Evolutionary conservation across 1,140 invertebrate genomes (phyloP).

Genomic region (Orius laevigatus): DNA sequence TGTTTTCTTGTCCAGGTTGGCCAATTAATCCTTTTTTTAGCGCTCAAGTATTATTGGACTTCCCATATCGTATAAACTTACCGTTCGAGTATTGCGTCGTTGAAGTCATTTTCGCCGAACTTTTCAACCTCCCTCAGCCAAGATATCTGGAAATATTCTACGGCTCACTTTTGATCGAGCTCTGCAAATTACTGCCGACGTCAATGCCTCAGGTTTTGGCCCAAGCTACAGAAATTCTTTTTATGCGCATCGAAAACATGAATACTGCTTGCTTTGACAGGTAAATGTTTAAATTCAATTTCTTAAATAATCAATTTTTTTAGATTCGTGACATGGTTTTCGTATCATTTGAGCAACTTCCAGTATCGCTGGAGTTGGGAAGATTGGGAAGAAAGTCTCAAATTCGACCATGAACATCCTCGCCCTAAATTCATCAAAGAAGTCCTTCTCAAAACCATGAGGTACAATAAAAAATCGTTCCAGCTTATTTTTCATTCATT

Average conservation of each 20-base stretch:
- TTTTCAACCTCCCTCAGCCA: slow-evolving; percentile 82
- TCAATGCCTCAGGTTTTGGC: slow-evolving; percentile 90
- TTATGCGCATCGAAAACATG: slow-evolving; percentile 91
- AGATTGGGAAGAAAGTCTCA: slow-evolving; percentile 73
- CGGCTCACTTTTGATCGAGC: slow-evolving; percentile 87
- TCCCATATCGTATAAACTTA: slow-evolving; percentile 84
- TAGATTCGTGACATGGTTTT: slow-evolving; percentile 91
- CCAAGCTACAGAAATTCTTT: slow-evolving; percentile 93
- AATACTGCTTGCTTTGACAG: slow-evolving; percentile 92
- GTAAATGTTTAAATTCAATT: slow-evolving; percentile 24
- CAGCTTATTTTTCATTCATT: slow-evolving; percentile 6
- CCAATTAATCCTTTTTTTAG: slow-evolving; percentile 29
- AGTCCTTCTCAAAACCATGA: slow-evolving; percentile 75
- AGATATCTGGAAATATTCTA: slow-evolving; percentile 86
- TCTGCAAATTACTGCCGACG: slow-evolving; percentile 91
- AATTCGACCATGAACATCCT: slow-evolving; percentile 77
- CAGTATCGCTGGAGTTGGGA: slow-evolving; percentile 99
- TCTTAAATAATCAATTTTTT: slow-evolving; percentile 7
- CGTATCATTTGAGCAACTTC: slow-evolving; percentile 98
- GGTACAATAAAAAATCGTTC: slow-evolving; percentile 34
- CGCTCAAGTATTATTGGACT: slow-evolving; percentile 78
- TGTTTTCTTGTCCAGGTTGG: neutral
- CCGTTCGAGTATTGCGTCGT: slow-evolving; percentile 97
- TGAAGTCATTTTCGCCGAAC: slow-evolving; percentile 86
- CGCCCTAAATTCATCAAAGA: slow-evolving; percentile 93